These are phyloP conservation scores for Sycophila sp. DNA, from an alignment of 1,140 invertebrate species.

Conservation along the genomic window DNA sequence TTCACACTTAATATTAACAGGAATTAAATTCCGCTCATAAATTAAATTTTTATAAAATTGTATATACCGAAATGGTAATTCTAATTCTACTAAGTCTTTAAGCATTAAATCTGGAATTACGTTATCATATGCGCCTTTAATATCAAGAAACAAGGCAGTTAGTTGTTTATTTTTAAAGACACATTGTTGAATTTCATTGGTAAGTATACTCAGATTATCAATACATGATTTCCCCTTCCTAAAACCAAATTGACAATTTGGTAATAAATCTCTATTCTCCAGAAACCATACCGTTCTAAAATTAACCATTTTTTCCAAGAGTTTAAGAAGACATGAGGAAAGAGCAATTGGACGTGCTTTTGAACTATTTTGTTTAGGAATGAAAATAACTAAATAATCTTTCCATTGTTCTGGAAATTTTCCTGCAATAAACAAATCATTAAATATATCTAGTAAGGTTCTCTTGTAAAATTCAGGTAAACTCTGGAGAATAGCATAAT, in stretches of 20 bases:
- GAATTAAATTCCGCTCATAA: background rate
- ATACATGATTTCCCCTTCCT: background rate
- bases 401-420: background rate
- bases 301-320: background rate
- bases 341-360: background rate
- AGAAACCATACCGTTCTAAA: background rate
- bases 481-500: background rate
- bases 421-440: too few relatives aligned
- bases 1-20: background rate
- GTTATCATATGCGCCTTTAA: background rate
- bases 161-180: background rate
- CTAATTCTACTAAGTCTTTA: background rate
- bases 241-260: background rate
- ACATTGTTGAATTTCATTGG: background rate
- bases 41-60: background rate
- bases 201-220: background rate
- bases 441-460: too few relatives aligned
- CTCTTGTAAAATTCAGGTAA: conserved; percentile 4
- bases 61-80: background rate
- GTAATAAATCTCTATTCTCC: background rate
- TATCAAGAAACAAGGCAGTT: background rate
- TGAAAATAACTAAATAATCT: background rate
- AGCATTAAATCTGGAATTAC: background rate
- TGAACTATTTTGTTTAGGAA: background rate
- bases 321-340: background rate